These are phyloP conservation scores for Nowickia ferox DNA, from an alignment of 2,888 invertebrate species.

Conservation along the genomic window DNA sequence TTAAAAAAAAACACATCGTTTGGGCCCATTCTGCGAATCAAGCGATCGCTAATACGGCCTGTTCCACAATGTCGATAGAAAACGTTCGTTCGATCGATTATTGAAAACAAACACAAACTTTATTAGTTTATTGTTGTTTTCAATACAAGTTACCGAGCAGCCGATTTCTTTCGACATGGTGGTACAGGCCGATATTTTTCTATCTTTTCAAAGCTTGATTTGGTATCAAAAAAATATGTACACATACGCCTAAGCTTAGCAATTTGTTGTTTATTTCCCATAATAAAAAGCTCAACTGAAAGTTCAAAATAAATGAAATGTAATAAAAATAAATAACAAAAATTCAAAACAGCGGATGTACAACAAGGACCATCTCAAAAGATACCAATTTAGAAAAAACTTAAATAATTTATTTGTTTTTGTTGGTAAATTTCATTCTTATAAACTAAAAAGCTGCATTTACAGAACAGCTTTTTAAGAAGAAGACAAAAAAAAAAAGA, in stretches of 20 bases:
- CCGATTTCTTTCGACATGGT: no score
- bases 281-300: slow-evolving; percentile 53
- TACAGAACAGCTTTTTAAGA: slow-evolving; percentile 45
- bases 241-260: not conserved
- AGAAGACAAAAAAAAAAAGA: slow-evolving; percentile 34
- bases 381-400: slow-evolving; percentile 87
- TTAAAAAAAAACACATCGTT: no score
- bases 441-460: slow-evolving; percentile 44
- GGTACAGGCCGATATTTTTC: no score
- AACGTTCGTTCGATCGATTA: no score
- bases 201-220: no score
- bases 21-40: no score
- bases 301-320: slow-evolving; percentile 38
- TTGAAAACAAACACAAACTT: no score
- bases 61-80: no score
- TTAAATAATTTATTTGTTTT: slow-evolving; percentile 53
- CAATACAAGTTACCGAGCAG: no score
- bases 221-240: not conserved
- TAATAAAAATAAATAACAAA: slow-evolving; percentile 57
- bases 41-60: no score
- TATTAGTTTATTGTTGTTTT: no score
- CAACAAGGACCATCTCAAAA: slow-evolving; percentile 96
- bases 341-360: slow-evolving; percentile 79
- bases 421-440: slow-evolving; percentile 40
- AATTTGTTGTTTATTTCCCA: slow-evolving; percentile 1